phyloP scores from a whole-genome alignment of 2,797 vertebrate species.

The Crenuchus spilurus region DNA sequence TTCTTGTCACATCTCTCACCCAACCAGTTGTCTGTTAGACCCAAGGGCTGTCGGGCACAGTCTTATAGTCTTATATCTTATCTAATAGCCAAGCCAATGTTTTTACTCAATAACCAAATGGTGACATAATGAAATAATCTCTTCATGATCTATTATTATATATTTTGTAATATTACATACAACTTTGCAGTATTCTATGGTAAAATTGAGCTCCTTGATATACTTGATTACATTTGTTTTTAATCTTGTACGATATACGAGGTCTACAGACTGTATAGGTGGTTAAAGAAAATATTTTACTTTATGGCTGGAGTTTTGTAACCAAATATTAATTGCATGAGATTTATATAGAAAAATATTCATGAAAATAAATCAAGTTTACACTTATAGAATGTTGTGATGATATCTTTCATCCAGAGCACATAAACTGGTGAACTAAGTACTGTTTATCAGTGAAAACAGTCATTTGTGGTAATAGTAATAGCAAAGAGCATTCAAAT shows the following conservation, averaged over 20 bases:
- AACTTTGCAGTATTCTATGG: constrained; percentile 39
- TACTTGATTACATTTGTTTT: constrained; percentile 18
- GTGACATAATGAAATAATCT: constrained; percentile 16
- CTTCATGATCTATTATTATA: background rate
- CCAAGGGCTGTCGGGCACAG: background rate
- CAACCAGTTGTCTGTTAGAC: constrained; percentile 61
- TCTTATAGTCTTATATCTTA: constrained; percentile 63
- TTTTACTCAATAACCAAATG: constrained; percentile 1
- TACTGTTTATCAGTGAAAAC: too few species aligned
- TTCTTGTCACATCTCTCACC: constrained; percentile 68
- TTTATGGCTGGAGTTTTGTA: too few species aligned
- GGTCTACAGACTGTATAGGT: background rate
- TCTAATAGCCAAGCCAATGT: constrained; percentile 48
- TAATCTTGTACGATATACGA: background rate
- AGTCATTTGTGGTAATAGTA: too few species aligned
- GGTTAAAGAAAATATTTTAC: too few species aligned
- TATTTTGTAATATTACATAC: constrained; percentile 29
- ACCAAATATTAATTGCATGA: too few species aligned
- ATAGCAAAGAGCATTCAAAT: too few species aligned
- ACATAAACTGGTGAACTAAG: too few species aligned
- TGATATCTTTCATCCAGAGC: too few species aligned
- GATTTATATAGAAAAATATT: too few species aligned
- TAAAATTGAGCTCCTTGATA: constrained; percentile 23
- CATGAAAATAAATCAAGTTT: too few species aligned
- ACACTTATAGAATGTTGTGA: too few species aligned